Percentiles rank a stretch among this genome's conserved stretches.
These are phyloP conservation scores for Acyrthosiphon pisum DNA, from an alignment of 1,140 invertebrate species.

Conservation along the genomic window DNA sequence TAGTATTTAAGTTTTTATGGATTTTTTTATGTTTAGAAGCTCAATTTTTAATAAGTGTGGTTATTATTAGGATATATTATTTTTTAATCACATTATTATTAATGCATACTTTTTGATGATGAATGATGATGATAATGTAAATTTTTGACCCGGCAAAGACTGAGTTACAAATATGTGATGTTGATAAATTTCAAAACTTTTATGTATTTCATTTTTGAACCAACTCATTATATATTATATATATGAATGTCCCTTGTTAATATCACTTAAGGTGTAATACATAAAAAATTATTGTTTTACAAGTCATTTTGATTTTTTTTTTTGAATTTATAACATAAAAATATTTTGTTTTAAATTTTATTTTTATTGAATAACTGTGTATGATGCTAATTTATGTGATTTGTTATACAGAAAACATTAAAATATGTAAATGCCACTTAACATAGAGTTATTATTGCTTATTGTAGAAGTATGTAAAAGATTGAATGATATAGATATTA, in stretches of 20 bases:
- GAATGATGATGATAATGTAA: conserved; percentile 17
- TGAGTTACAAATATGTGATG: conserved; percentile 52
- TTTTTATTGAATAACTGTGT: background rate
- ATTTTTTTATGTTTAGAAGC: conserved; percentile 47
- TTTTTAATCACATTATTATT: conserved; percentile 40
- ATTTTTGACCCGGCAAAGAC: conserved; percentile 49
- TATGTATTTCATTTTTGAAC: conserved; percentile 12
- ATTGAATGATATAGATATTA: background rate
- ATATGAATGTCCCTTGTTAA: background rate
- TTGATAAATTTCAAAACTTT: conserved; percentile 39
- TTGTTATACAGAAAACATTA: background rate
- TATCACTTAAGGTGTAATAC: background rate
- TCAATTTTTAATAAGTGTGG: conserved; percentile 44
- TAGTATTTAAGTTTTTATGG: conserved; percentile 34
- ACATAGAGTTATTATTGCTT: conserved; percentile 22
- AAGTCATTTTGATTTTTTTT: conserved; percentile 1
- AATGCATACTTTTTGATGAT: conserved; percentile 6
- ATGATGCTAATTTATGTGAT: background rate
- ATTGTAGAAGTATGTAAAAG: background rate
- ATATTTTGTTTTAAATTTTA: background rate
- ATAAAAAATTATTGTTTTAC: background rate
- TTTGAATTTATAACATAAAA: background rate
- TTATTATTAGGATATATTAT: background rate
- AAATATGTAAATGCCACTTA: conserved; percentile 4
- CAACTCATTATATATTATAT: conserved; percentile 38